Percentiles rank a stretch among this genome's conserved stretches.
These are phyloP conservation scores for Pseudomyrmex flavicornis DNA, from an alignment of 1,140 invertebrate species.

Conservation along the genomic window DNA sequence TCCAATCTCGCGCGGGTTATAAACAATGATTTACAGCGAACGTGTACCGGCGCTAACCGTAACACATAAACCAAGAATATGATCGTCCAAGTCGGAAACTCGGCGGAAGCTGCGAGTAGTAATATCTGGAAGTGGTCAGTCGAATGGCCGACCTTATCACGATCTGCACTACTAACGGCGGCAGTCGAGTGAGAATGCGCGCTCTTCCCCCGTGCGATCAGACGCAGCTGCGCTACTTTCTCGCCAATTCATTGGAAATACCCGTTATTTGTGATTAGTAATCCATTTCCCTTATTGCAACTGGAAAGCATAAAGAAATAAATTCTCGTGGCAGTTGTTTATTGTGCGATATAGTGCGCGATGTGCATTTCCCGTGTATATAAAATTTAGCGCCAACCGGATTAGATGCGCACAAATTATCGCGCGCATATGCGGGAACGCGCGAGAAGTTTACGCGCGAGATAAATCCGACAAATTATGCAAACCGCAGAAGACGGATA, in stretches of 20 bases:
- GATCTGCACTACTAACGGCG: conserved; percentile 62
- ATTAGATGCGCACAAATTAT: conserved; percentile 33
- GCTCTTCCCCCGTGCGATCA: conserved; percentile 17
- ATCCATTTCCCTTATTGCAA: background rate
- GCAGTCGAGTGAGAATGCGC: conserved; percentile 56
- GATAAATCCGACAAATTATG: conserved; percentile 58
- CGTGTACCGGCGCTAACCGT: conserved; percentile 7
- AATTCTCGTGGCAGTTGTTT: background rate
- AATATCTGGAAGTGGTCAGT: conserved; percentile 68
- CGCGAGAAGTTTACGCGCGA: conserved; percentile 31
- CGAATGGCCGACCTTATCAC: conserved; percentile 64
- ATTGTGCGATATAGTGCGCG: background rate
- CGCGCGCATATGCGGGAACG: conserved; percentile 6
- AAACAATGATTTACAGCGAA: conserved; percentile 54
- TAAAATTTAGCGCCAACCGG: conserved; percentile 18
- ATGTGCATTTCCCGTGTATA: background rate
- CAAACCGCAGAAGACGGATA: conserved; percentile 53
- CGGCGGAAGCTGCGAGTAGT: conserved; percentile 54
- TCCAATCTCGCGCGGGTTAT: conserved; percentile 36
- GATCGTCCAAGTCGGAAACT: conserved; percentile 42
- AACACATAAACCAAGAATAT: conserved; percentile 30
- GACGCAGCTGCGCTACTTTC: conserved; percentile 46
- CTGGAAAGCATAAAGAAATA: background rate
- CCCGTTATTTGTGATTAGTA: conserved; percentile 4
- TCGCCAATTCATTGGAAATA: conserved; percentile 51